These are phyloP conservation scores for Julus scandinavius DNA, from an alignment of 2,888 invertebrate species.

Conservation along the genomic window DNA sequence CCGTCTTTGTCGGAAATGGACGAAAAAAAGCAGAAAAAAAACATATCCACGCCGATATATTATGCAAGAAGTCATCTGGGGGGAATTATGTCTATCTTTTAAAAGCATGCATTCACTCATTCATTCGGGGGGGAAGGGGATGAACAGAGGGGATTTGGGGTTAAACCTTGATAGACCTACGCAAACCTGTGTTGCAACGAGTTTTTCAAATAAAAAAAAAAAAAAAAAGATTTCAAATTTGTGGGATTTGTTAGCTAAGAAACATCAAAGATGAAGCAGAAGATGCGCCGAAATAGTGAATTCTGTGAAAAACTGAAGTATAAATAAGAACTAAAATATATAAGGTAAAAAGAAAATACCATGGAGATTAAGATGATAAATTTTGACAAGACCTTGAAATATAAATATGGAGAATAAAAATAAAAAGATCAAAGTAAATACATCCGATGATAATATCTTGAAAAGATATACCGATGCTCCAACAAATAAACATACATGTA, in stretches of 20 bases:
- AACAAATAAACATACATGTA: too few species aligned
- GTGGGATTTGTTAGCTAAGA: background rate
- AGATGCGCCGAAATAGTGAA: background rate
- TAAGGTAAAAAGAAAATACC: too few species aligned
- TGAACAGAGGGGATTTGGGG: background rate
- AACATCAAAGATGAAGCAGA: background rate
- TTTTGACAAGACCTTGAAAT: too few species aligned
- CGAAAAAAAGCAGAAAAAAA: too few species aligned
- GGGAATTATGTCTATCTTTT: slow-evolving; percentile 25
- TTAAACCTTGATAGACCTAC: background rate
- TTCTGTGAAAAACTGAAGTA: background rate
- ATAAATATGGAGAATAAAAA: too few species aligned
- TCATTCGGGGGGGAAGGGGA: background rate
- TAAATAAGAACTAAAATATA: too few species aligned
- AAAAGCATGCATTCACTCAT: background rate
- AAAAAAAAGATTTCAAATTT: background rate
- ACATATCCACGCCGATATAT: slow-evolving; percentile 20
- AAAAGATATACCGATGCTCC: too few species aligned
- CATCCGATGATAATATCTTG: too few species aligned
- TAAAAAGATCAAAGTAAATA: too few species aligned
- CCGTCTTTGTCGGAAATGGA: slow-evolving; percentile 25
- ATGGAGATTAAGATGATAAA: too few species aligned
- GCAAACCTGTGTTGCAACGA: background rate
- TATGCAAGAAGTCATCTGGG: slow-evolving; percentile 33
- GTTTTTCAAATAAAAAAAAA: too few species aligned